These are phyloP conservation scores for Pachypanchax playfairii DNA, from an alignment of 2,113 vertebrate species.

Conservation along the genomic window DNA sequence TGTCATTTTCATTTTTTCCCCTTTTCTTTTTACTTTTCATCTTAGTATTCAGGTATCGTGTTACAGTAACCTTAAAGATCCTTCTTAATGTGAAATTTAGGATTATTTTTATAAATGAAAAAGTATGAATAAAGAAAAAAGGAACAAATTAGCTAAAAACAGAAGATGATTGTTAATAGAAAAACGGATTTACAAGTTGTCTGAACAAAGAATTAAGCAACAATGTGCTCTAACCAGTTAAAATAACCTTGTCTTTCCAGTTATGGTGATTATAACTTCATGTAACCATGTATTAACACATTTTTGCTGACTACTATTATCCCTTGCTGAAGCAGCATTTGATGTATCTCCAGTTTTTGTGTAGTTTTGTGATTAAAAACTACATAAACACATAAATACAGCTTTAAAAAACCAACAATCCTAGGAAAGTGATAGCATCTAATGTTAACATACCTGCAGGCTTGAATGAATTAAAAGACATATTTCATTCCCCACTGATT, in stretches of 20 bases:
- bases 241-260: no score
- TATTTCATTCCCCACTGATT: slow-evolving; percentile 25
- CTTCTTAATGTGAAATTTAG: background rate
- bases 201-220: no score
- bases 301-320: no score
- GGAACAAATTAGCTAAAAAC: background rate
- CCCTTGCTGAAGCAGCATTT: no score
- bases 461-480: slow-evolving; percentile 30
- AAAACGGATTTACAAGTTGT: no score
- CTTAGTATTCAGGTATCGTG: background rate
- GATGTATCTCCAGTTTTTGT: no score
- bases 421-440: background rate
- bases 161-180: no score
- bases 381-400: background rate
- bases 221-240: no score
- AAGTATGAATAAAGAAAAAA: background rate
- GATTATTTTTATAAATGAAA: no score
- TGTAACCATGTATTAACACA: no score
- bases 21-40: background rate
- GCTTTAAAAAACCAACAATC: slow-evolving; percentile 5
- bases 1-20: slow-evolving; percentile 37
- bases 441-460: slow-evolving; percentile 45
- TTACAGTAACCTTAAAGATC: background rate
- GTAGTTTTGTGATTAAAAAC: no score
- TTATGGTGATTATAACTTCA: no score